Evolutionary conservation across 2,888 invertebrate species (phyloP).

Genomic region (Spodoptera littoralis): DNA sequence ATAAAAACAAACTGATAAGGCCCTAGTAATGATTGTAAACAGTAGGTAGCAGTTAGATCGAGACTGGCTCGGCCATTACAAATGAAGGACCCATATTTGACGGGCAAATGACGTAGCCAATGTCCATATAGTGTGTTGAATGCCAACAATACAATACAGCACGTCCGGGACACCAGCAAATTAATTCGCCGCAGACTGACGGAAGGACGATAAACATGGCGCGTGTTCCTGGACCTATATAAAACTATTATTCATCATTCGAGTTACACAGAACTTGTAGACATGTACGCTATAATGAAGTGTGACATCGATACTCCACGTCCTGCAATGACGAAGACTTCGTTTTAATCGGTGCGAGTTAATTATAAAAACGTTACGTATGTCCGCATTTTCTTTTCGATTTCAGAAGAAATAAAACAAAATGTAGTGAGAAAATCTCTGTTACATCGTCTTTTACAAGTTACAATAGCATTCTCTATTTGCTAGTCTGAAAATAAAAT

Average conservation of each 20-base stretch:
- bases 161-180: conserved; percentile 63
- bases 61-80: no score
- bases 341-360: no score
- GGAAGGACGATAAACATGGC: conserved; percentile 65
- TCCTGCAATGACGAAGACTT: no score
- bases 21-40: no score
- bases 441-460: conserved; percentile 9
- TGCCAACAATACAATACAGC: conserved; percentile 57
- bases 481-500: conserved; percentile 34
- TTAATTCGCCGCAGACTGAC: conserved; percentile 63
- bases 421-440: not conserved
- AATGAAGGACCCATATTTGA: conserved; percentile 2
- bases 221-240: conserved; percentile 62
- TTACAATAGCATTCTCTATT: no score
- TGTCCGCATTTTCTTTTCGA: not conserved
- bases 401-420: conserved; percentile 15
- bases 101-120: conserved; percentile 34
- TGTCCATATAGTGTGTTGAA: conserved; percentile 50
- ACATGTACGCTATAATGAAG: no score
- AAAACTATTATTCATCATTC: conserved; percentile 38
- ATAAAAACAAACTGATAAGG: no score
- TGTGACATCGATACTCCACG: no score
- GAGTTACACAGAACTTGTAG: conserved; percentile 10
- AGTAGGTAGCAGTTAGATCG: no score
- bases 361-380: no score